Evolutionary conservation across 2,113 vertebrate species (phyloP), one percentile per base, ranked within the genome.

Genomic region (Oryctolagus cuniculus): DNA sequence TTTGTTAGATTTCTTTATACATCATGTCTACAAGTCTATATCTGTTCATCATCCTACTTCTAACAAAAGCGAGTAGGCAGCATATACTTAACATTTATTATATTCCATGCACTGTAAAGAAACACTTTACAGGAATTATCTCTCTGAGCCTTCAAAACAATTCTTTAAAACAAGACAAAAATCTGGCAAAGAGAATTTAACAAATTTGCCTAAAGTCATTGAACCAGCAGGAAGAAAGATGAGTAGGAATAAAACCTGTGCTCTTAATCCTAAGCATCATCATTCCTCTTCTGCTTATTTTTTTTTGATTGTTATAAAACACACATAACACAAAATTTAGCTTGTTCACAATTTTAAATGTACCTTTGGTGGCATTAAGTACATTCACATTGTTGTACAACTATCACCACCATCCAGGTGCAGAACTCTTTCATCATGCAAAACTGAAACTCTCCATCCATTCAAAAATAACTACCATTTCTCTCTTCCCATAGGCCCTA

Each of bases 61-160:
- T 94, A 92, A 77, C 36, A 78, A 66, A 84, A 44, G 44, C 49
- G 1, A 61, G 4, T 58, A 73, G 29, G 22, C 6, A 89, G 24
- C 12, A 36, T 44, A 74, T 77, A 63, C 13, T 31, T 31, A 91
- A 6, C 10, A 79, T 55, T 91, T 82, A 87, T 78, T 80, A 70
- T 75, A 36, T 55, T 83, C 27, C n/a, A 67, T 24, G 31, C 4
- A 84, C 16, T 87, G 0, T 75, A 89, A 89, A 91, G 55, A 66
- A 53, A 3, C 13, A 73, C 25, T 93, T 94, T 61, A 67, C 1
- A 64, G 44, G 16, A 89, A 84, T 95, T 72, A 55, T 38, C 64
- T 87, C 51, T 38, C 29, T 63, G 6, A 93, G 31, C 75, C n/a
- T 53, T 75, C 63, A 96, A 91, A 84, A 86, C 58, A 93, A 85